These are phyloP conservation scores for Aphaenogaster floridana DNA, from an alignment of 1,140 invertebrate species.

Conservation along the genomic window DNA sequence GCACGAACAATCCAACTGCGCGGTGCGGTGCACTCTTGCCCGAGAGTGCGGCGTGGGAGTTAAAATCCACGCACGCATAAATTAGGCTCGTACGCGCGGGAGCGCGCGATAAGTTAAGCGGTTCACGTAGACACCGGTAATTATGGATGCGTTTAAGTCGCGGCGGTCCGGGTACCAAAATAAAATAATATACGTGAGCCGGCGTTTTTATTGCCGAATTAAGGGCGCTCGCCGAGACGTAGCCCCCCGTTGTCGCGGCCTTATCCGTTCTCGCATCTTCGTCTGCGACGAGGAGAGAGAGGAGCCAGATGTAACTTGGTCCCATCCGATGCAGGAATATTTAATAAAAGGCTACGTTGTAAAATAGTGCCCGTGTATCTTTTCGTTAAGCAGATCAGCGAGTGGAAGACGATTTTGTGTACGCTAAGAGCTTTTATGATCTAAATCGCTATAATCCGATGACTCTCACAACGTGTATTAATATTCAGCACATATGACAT, in stretches of 20 bases:
- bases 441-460: conserved; percentile 8
- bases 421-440: background rate
- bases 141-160: conserved; percentile 87
- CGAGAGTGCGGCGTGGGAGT: conserved; percentile 79
- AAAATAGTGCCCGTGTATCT: conserved; percentile 40
- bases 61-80: conserved; percentile 82
- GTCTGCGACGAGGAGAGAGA: conserved; percentile 50
- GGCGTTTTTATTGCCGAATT: conserved; percentile 85
- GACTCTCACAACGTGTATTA: background rate
- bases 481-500: background rate
- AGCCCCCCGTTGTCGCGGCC: conserved; percentile 79
- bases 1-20: conserved; percentile 74
- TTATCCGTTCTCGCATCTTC: conserved; percentile 82
- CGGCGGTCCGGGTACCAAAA: conserved; percentile 86
- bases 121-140: conserved; percentile 85
- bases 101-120: conserved; percentile 84
- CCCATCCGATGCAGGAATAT: conserved; percentile 73
- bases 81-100: conserved; percentile 78
- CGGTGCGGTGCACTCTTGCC: conserved; percentile 44
- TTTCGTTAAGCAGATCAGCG: conserved; percentile 13
- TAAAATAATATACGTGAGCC: conserved; percentile 87
- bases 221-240: conserved; percentile 79
- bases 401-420: conserved; percentile 15
- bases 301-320: conserved; percentile 75
- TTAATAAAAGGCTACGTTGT: conserved; percentile 61